A percentile compares a stretch with the other conserved stretches of the same genome.
phyloP scores from a whole-genome alignment of 2,113 vertebrate species.

The Caloenas nicobarica region DNA sequence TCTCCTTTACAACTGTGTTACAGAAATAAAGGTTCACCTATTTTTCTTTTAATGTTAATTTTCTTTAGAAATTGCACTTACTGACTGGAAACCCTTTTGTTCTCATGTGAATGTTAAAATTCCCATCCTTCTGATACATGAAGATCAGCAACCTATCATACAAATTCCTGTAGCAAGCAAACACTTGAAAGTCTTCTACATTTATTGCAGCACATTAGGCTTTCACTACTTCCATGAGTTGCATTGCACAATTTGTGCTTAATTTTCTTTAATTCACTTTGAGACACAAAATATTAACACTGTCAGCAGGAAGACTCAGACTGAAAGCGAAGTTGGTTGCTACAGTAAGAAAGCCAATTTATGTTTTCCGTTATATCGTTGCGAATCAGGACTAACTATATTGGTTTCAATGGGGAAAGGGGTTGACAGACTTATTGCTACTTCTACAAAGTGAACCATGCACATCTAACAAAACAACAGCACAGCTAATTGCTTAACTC shows the following conservation, averaged over 20 bases:
- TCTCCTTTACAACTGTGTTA: background rate
- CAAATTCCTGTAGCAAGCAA: background rate
- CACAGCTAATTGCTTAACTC: slow-evolving; percentile 6
- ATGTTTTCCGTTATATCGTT: background rate
- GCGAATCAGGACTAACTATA: background rate
- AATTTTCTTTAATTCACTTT: slow-evolving; percentile 20
- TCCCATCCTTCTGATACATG: background rate
- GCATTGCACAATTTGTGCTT: background rate
- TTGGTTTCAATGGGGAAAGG: background rate
- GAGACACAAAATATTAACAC: slow-evolving; percentile 18
- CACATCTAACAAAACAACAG: background rate
- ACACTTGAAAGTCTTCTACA: background rate
- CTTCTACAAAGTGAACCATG: slow-evolving; percentile 20
- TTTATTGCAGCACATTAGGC: background rate
- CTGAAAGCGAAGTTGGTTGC: background rate
- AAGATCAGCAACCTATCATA: background rate
- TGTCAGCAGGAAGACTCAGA: background rate
- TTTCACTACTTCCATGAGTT: background rate
- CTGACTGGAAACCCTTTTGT: background rate
- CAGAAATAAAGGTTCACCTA: background rate
- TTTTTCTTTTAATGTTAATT: background rate
- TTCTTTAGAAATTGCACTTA: background rate
- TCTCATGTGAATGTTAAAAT: background rate
- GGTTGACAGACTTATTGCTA: background rate
- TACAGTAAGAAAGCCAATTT: slow-evolving; percentile 26